phyloP scores from a whole-genome alignment of 1,140 invertebrate genomes.

The Rhagoletis zephyria region DNA sequence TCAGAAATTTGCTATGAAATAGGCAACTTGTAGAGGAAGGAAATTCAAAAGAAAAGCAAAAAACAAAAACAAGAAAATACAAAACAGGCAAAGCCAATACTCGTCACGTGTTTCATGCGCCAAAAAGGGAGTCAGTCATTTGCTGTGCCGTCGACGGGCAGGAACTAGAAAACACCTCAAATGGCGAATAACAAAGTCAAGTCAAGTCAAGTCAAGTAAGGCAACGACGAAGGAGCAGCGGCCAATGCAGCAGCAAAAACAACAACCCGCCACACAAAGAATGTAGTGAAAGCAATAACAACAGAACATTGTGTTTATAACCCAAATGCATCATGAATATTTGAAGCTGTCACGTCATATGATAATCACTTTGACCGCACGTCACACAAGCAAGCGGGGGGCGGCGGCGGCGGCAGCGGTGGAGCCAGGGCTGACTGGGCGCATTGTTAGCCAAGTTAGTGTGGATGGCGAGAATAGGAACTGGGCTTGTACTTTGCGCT shows the following conservation, averaged over 20 bases:
- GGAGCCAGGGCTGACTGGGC: neutral
- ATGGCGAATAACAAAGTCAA: constrained; percentile 31
- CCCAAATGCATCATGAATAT: constrained; percentile 71
- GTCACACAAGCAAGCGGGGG: constrained; percentile 44
- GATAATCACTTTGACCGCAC: constrained; percentile 68
- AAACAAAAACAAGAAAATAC: neutral
- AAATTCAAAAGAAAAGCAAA: neutral
- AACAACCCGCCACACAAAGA: neutral
- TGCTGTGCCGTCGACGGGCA: neutral
- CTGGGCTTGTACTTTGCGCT: neutral
- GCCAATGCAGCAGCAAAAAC: neutral
- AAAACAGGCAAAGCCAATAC: neutral
- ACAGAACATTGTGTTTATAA: constrained; percentile 64
- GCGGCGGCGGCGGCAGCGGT: too few species aligned
- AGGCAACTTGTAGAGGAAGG: neutral
- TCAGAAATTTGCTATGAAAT: neutral
- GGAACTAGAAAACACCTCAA: constrained; percentile 22
- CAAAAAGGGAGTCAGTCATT: neutral
- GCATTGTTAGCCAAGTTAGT: neutral
- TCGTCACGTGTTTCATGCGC: constrained; percentile 6
- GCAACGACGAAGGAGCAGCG: neutral
- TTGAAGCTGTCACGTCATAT: constrained; percentile 71
- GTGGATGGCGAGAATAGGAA: neutral
- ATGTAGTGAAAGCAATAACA: neutral
- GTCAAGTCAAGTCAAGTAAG: constrained; percentile 4